Conservation (phyloP, 2,113 vertebrate genomes). For the Romanogobio albipinnatus region DNA sequence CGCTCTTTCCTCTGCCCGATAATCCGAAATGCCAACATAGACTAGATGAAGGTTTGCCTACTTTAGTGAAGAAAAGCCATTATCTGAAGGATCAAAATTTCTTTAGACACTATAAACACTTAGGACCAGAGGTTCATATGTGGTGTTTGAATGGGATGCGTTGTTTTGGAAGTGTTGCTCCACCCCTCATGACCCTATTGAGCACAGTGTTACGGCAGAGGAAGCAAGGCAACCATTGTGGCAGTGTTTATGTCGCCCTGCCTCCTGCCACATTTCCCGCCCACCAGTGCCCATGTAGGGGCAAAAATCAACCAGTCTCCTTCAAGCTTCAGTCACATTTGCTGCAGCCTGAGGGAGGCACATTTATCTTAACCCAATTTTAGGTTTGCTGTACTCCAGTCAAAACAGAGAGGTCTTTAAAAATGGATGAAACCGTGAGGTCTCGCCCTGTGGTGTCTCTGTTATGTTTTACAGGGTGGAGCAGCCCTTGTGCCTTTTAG, state of each 20-base stretch:
- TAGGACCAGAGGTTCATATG: neutral
- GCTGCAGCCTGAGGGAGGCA: constrained; percentile 32
- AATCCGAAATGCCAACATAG: constrained; percentile 4
- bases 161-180: constrained; percentile 31
- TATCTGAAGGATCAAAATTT: neutral
- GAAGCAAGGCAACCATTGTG: constrained; percentile 45
- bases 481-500: neutral
- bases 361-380: constrained; percentile 47
- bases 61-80: neutral
- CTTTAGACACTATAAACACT: constrained; percentile 15
- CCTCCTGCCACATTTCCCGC: constrained; percentile 34
- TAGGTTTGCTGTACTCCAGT: constrained; percentile 35
- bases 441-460: constrained; percentile 24
- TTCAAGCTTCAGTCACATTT: constrained; percentile 31
- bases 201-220: constrained; percentile 24
- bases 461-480: constrained; percentile 21
- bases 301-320: constrained; percentile 47
- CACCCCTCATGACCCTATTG: constrained; percentile 1
- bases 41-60: neutral
- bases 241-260: constrained; percentile 31
- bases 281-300: constrained; percentile 51
- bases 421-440: constrained; percentile 45
- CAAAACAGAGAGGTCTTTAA: constrained; percentile 47
- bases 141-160: constrained; percentile 20
- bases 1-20: neutral